phyloP scores from a whole-genome alignment of 1,140 invertebrate genomes.

The Melanaphis sacchari region DNA sequence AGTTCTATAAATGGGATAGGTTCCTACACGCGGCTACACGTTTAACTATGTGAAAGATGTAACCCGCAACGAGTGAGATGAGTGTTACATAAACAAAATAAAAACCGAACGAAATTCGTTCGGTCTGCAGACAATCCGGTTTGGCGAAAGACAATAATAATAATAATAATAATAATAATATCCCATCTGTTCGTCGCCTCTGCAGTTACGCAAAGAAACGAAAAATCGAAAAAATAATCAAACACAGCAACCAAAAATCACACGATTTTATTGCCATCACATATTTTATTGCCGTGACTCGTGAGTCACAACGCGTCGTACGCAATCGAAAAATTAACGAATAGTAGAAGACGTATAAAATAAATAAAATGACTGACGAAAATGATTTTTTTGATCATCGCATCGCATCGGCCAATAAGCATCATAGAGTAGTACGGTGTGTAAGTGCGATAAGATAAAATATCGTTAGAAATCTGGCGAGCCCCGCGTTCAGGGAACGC shows the following conservation, averaged over 20 bases:
- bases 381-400: neutral
- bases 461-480: neutral
- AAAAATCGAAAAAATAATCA: neutral
- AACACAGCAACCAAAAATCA: neutral
- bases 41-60: slow-evolving; percentile 16
- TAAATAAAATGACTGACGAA: neutral
- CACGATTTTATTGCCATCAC: neutral
- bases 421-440: too few relatives aligned
- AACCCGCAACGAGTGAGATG: neutral
- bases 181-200: neutral
- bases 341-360: neutral
- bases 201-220: neutral
- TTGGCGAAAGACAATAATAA: neutral
- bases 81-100: slow-evolving; percentile 16
- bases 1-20: neutral
- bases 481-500: neutral
- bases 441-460: neutral
- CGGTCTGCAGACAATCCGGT: neutral
- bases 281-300: neutral
- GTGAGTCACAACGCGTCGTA: neutral
- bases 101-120: slow-evolving; percentile 7
- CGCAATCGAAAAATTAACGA: neutral
- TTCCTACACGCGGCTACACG: neutral
- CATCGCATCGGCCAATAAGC: too few relatives aligned
- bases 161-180: too few relatives aligned